These are phyloP conservation scores for Harpagoxenus sublaevis DNA, from an alignment of 2,888 invertebrate species.

Conservation along the genomic window DNA sequence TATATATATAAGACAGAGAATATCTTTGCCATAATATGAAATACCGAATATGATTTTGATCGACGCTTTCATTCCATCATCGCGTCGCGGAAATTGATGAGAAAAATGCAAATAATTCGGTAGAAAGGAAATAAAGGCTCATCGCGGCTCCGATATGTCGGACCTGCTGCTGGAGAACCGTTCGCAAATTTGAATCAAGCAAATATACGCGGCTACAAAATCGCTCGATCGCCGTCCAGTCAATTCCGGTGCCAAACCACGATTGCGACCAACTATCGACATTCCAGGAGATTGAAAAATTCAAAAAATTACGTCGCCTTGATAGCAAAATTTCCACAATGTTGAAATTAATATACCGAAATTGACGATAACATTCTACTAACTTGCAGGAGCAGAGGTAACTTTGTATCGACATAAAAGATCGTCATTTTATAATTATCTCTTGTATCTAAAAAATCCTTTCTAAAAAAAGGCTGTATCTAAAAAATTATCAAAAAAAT, in stretches of 20 bases:
- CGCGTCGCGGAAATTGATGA: not conserved
- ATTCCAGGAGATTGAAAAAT: slow-evolving; percentile 64
- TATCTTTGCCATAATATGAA: slow-evolving; percentile 14
- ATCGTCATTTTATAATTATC: not conserved
- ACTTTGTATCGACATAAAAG: not conserved
- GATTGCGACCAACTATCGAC: slow-evolving; percentile 60
- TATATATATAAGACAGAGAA: not conserved
- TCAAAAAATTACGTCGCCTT: slow-evolving; percentile 47
- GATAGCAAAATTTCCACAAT: slow-evolving; percentile 3
- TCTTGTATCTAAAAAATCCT: not conserved
- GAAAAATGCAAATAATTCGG: slow-evolving; percentile 51
- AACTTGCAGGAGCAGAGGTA: not conserved
- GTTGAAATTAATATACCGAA: slow-evolving; percentile 39
- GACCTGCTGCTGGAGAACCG: slow-evolving; percentile 41
- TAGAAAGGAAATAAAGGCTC: slow-evolving; percentile 26
- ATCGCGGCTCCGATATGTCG: slow-evolving; percentile 8
- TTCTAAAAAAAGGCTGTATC: not conserved
- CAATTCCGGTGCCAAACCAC: slow-evolving; percentile 66
- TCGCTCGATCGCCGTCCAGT: slow-evolving; percentile 58
- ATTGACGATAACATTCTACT: not conserved
- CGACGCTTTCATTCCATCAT: slow-evolving; percentile 8
- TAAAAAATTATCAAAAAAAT: slow-evolving; percentile 4
- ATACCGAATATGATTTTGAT: not conserved
- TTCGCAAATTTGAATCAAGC: slow-evolving; percentile 54
- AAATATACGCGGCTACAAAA: slow-evolving; percentile 62